Base-by-base conservation (phyloP, 2,797 vertebrate genomes). In the Molossus alvarezi region DNA sequence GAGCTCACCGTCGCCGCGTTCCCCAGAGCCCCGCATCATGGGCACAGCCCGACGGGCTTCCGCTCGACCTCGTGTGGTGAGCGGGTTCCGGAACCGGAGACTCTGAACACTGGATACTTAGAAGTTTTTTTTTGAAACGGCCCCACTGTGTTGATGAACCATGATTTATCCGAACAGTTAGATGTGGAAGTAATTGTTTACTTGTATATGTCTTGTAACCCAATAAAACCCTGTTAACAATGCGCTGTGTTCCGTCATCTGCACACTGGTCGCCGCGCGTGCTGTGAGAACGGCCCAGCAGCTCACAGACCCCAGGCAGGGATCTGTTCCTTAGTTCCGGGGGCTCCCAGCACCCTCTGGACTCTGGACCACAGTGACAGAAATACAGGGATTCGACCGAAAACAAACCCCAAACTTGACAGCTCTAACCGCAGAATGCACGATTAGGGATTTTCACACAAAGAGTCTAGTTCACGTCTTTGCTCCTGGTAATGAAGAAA, bases 101-200 rank as follows among this genome's bases (percentile, higher is more conserved):
- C 48, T 75, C 84, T 77, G 62, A 84, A 88, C 73, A 27, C 60
- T 41, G n/a, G 51, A 69, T 45, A 64, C 62, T 75, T 79, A 62
- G 33, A 86, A 95, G 53, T 37, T 92, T 4, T 14, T 14, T 17
- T 73, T 72, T 17, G 77, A 85, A 84, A 57, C 33, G 53, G 48
- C 33, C 20, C 51, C 23, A 5, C 51, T 33, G 58, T 29, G 77
- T 64, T 85, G 85, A 62, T 51, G 73, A 75, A 1, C 14, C 12
- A 6, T 92, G 64, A 65, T 85, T 95, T 73, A 94, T 90, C 53
- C 58, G 64, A 90, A 55, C 73, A 80, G 71, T 75, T 58, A 79
- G 82, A 75, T 15, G 45, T 79, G 62, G 71, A 67, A 84, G 57
- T 82, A 85, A 86, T 79, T 88, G 64, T 51, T 92, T 95, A 82